phyloP scores from a whole-genome alignment of 2,113 vertebrate genomes.

The Poeciliopsis retropinna region DNA sequence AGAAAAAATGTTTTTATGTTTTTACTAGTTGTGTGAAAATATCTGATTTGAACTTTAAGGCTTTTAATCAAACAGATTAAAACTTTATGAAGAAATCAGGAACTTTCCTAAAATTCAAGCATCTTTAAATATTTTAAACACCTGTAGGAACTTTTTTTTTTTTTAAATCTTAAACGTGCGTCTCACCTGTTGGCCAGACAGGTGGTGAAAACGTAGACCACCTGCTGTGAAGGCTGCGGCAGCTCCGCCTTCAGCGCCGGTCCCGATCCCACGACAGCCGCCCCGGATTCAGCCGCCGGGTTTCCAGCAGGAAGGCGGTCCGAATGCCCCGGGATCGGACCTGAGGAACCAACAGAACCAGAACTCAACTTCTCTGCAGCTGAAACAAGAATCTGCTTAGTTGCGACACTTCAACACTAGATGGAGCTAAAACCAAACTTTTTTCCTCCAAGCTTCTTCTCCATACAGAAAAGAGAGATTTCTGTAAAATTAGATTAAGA shows the following conservation, averaged over 20 bases:
- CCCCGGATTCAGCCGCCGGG: slow-evolving; percentile 78
- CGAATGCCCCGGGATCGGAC: slow-evolving; percentile 83
- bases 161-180: background rate
- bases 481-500: background rate
- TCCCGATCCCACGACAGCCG: slow-evolving; percentile 72
- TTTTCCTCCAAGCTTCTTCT: background rate
- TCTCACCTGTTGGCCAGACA: slow-evolving; percentile 95
- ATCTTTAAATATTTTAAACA: too few relatives aligned
- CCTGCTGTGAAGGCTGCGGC: slow-evolving; percentile 83
- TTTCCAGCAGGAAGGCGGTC: slow-evolving; percentile 82
- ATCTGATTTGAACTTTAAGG: too few relatives aligned
- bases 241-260: slow-evolving; percentile 78
- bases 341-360: slow-evolving; percentile 54
- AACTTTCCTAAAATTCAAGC: too few relatives aligned
- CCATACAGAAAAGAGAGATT: background rate
- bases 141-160: too few relatives aligned
- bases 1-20: too few relatives aligned
- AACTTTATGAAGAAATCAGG: too few relatives aligned
- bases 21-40: too few relatives aligned
- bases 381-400: background rate
- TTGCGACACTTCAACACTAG: slow-evolving; percentile 58
- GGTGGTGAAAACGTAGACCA: slow-evolving; percentile 96
- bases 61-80: too few relatives aligned
- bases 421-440: slow-evolving; percentile 56
- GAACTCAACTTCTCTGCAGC: background rate